A percentile compares a stretch with the other conserved stretches of the same genome.
phyloP scores from a whole-genome alignment of 2,113 vertebrate species.

The Galemys pyrenaicus region DNA sequence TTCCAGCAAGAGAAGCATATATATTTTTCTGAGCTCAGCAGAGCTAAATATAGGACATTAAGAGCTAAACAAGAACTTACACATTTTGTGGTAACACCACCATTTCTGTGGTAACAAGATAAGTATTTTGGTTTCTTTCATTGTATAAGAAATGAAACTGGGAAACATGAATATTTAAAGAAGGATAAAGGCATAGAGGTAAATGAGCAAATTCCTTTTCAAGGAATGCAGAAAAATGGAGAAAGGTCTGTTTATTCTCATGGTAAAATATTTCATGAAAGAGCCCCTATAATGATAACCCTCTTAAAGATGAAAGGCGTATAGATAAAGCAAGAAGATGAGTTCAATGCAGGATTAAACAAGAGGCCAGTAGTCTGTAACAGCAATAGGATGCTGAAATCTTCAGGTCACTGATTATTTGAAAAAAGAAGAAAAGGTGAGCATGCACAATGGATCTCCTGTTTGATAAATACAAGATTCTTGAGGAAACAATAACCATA shows the following conservation, averaged over 20 bases:
- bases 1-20: conserved; percentile 28
- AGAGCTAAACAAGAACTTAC: neutral
- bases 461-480: conserved; percentile 59
- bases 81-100: neutral
- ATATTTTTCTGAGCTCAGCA: neutral
- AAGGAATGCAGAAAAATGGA: conserved; percentile 46
- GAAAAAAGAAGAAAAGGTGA: conserved; percentile 46
- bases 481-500: conserved; percentile 51
- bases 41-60: neutral
- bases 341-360: conserved; percentile 67
- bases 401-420: conserved; percentile 48
- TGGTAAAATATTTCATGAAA: conserved; percentile 66
- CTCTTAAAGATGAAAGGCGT: conserved; percentile 45
- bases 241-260: conserved; percentile 51
- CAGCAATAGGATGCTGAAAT: conserved; percentile 46
- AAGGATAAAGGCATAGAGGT: conserved; percentile 31
- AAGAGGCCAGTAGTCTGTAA: conserved; percentile 36
- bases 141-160: conserved; percentile 20
- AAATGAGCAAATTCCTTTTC: conserved; percentile 9
- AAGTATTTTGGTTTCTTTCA: conserved; percentile 27
- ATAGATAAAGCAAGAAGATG: conserved; percentile 37
- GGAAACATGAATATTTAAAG: conserved; percentile 48
- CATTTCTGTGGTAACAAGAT: conserved; percentile 50
- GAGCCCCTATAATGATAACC: conserved; percentile 61
- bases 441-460: neutral